Percentiles rank a stretch among this genome's conserved stretches.
phyloP scores from a whole-genome alignment of 2,888 invertebrate species.

The Lacanobia oleracea region DNA sequence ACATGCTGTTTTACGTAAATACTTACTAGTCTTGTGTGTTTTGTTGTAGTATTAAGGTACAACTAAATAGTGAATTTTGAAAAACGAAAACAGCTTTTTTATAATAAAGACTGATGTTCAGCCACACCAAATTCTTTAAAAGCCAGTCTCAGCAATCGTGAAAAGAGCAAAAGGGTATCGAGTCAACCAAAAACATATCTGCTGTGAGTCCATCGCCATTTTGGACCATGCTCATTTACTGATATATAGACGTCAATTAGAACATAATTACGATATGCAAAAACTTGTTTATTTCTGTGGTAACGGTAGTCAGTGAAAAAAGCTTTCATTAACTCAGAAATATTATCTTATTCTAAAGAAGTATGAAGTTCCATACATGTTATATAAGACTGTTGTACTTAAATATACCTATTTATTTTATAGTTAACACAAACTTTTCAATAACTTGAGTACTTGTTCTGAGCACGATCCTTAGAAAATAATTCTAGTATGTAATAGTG shows the following conservation, averaged over 20 bases:
- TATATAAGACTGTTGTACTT: slow-evolving; percentile 45
- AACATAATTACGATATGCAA: slow-evolving; percentile 16
- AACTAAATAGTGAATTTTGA: background rate
- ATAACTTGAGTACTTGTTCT: slow-evolving; percentile 7
- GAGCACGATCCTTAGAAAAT: slow-evolving; percentile 57
- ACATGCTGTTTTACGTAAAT: background rate
- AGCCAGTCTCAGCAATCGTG: background rate
- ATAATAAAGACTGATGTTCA: background rate
- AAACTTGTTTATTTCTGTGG: background rate
- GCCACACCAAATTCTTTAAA: background rate
- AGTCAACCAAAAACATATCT: background rate
- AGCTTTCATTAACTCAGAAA: background rate
- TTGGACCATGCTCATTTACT: slow-evolving; percentile 48
- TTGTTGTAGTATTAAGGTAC: too few species aligned
- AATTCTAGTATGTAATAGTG: slow-evolving; percentile 39
- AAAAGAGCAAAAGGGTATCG: too few species aligned
- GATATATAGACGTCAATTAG: background rate
- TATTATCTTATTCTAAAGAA: slow-evolving; percentile 1
- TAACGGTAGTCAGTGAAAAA: background rate
- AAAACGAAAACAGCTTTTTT: background rate
- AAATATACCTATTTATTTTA: slow-evolving; percentile 24
- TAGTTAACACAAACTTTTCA: slow-evolving; percentile 18
- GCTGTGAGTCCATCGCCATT: slow-evolving; percentile 47
- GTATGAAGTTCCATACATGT: background rate
- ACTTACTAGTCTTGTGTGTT: too few species aligned